These are phyloP conservation scores for Allophyes oxyacanthae DNA, from an alignment of 2,888 invertebrate genomes.

Conservation along the genomic window DNA sequence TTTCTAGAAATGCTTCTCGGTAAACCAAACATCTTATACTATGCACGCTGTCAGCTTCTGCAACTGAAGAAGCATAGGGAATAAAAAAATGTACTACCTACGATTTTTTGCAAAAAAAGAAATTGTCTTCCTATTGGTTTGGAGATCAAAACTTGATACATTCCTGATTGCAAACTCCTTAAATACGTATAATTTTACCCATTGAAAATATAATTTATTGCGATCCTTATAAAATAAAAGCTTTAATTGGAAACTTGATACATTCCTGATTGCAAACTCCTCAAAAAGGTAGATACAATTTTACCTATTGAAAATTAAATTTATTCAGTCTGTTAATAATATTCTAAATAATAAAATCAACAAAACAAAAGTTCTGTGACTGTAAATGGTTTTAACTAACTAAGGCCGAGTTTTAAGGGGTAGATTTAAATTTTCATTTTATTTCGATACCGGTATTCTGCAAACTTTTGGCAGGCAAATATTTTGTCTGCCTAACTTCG, in stretches of 20 bases:
- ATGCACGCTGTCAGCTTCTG: no score
- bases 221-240: no score
- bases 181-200: neutral
- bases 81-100: no score
- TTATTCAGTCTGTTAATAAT: slow-evolving; percentile 19
- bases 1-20: slow-evolving; percentile 1
- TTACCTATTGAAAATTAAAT: slow-evolving; percentile 6
- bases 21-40: no score
- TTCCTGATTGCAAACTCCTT: no score
- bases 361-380: slow-evolving; percentile 56
- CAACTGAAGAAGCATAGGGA: no score
- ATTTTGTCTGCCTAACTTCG: slow-evolving; percentile 69
- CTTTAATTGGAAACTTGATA: no score
- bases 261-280: no score
- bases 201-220: slow-evolving; percentile 20
- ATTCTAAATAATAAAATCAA: slow-evolving; percentile 51
- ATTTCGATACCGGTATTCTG: slow-evolving; percentile 63
- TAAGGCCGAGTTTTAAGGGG: slow-evolving; percentile 54
- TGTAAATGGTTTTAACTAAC: slow-evolving; percentile 61
- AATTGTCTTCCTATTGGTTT: no score
- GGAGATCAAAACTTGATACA: no score
- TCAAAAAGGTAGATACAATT: neutral
- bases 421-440: slow-evolving; percentile 67
- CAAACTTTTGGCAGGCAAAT: slow-evolving; percentile 68
- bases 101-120: no score